These are phyloP conservation scores for Diplazon laetatorius DNA, from an alignment of 2,888 invertebrate genomes.

Conservation along the genomic window DNA sequence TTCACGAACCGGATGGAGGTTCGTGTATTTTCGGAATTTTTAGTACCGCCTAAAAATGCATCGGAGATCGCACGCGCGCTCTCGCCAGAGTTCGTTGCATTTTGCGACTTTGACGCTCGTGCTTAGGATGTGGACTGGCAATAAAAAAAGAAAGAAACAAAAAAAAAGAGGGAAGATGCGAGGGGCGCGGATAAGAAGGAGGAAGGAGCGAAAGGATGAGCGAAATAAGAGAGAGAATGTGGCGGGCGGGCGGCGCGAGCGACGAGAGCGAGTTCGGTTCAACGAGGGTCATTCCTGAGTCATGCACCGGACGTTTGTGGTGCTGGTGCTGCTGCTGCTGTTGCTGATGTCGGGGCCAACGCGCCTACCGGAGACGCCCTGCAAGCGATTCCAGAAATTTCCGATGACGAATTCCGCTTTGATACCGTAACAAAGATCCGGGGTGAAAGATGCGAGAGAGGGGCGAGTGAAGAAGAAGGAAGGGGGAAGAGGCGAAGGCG, in stretches of 20 bases:
- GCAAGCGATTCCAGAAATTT: slow-evolving; percentile 75
- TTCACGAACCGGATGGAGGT: slow-evolving; percentile 48
- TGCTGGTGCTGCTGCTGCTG: slow-evolving; percentile 39
- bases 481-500: too few relatives aligned
- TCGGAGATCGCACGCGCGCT: slow-evolving; percentile 42
- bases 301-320: slow-evolving; percentile 78
- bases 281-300: slow-evolving; percentile 80
- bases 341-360: slow-evolving; percentile 46
- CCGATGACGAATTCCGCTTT: slow-evolving; percentile 77
- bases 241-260: too few relatives aligned
- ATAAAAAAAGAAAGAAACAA: too few relatives aligned
- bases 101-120: slow-evolving; percentile 16
- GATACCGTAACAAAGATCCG: slow-evolving; percentile 21
- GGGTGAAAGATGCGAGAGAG: too few relatives aligned
- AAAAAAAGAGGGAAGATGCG: not conserved
- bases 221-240: slow-evolving; percentile 54
- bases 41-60: slow-evolving; percentile 54
- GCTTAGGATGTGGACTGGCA: slow-evolving; percentile 5
- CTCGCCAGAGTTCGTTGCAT: slow-evolving; percentile 32
- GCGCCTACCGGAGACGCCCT: slow-evolving; percentile 63
- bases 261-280: slow-evolving; percentile 72
- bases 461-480: too few relatives aligned
- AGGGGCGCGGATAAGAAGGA: slow-evolving; percentile 47
- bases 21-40: slow-evolving; percentile 58
- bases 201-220: slow-evolving; percentile 42